A percentile compares a stretch with the other conserved stretches of the same genome.
These are phyloP conservation scores for Leptocoma aspasia DNA, from an alignment of 2,113 vertebrate genomes.

Conservation along the genomic window DNA sequence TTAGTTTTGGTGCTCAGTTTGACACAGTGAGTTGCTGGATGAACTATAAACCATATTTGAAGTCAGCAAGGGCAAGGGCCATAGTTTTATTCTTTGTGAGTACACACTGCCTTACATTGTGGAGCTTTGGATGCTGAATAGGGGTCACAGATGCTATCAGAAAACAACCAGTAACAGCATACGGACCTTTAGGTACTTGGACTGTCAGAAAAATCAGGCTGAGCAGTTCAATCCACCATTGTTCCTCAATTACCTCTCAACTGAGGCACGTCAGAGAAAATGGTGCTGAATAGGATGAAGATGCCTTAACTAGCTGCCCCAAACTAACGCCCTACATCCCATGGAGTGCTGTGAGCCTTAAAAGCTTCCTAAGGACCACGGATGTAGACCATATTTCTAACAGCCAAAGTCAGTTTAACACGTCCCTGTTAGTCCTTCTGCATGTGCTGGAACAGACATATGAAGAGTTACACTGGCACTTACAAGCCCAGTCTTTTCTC, in stretches of 20 bases:
- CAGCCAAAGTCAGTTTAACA: not conserved
- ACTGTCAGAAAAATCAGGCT: slow-evolving; percentile 28
- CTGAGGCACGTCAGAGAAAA: not conserved
- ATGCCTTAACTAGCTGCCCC: not conserved
- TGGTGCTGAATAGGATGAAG: not conserved
- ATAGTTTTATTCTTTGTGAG: not conserved
- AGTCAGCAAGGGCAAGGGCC: not conserved
- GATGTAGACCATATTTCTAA: not conserved
- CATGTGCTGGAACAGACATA: not conserved
- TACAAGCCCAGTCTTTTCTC: not conserved
- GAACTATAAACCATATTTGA: not conserved
- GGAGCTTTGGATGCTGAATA: not conserved
- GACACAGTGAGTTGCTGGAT: not conserved
- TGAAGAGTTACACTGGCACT: not conserved
- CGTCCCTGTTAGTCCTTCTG: not conserved
- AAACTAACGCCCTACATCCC: not conserved
- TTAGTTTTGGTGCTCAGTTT: not conserved
- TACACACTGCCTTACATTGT: not conserved
- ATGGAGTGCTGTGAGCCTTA: not conserved
- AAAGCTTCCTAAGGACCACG: not conserved
- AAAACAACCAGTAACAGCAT: not conserved
- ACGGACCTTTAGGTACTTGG: not conserved
- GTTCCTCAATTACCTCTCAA: slow-evolving; percentile 19
- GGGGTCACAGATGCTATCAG: not conserved
- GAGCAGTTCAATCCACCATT: not conserved